phyloP scores from a whole-genome alignment of 2,888 invertebrate species.

The Tenthredo mesomela region DNA sequence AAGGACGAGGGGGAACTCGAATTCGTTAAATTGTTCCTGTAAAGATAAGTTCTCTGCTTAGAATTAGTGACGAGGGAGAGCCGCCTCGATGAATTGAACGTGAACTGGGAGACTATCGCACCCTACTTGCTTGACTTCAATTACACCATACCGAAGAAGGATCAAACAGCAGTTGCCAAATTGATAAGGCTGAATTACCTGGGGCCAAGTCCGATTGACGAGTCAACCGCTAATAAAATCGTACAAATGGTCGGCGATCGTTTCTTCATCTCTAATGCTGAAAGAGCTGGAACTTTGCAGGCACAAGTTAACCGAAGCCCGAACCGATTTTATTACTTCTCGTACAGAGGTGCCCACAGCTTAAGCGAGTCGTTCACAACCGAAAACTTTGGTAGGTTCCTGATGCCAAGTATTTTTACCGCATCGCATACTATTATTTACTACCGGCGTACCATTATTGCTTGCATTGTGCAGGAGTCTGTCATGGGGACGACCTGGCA shows the following conservation, averaged over 20 bases:
- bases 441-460: no score
- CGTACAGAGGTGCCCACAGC: conserved; percentile 78
- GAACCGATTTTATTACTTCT: conserved; percentile 79
- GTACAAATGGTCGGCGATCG: conserved; percentile 83
- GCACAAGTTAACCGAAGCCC: conserved; percentile 81
- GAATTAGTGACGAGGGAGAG: conserved; percentile 84
- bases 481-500: conserved; percentile 83
- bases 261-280: conserved; percentile 82
- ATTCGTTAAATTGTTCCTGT: background rate
- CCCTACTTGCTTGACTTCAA: conserved; percentile 82
- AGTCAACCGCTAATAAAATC: conserved; percentile 62
- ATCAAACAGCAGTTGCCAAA: conserved; percentile 80
- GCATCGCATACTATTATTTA: no score
- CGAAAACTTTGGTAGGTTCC: conserved; percentile 80
- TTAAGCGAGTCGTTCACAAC: conserved; percentile 80
- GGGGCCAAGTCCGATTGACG: conserved; percentile 79
- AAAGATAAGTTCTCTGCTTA: background rate
- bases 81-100: conserved; percentile 78
- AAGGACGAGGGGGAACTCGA: no score
- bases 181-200: conserved; percentile 82
- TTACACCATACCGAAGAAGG: conserved; percentile 83
- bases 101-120: conserved; percentile 82
- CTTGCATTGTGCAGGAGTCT: conserved; percentile 79
- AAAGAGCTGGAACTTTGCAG: conserved; percentile 82
- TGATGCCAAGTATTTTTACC: background rate